phyloP scores from a whole-genome alignment of 2,888 invertebrate genomes.

The Eupithecia dodoneata region DNA sequence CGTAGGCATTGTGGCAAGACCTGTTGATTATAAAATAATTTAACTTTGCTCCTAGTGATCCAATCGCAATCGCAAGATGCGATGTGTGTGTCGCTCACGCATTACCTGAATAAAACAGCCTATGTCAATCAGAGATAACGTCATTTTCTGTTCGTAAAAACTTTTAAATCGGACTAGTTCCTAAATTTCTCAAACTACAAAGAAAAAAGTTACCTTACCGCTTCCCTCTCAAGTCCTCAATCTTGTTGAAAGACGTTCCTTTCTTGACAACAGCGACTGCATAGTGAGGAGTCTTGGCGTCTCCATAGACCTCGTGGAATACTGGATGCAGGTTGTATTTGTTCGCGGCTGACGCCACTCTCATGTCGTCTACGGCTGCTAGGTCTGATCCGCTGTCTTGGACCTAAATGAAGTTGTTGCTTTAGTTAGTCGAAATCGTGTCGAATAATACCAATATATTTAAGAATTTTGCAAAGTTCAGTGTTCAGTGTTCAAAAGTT shows the following conservation, averaged over 20 bases:
- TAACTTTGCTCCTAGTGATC: neutral
- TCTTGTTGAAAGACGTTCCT: slow-evolving; percentile 77
- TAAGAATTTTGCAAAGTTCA: neutral
- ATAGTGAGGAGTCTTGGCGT: slow-evolving; percentile 80
- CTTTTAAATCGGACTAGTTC: no score
- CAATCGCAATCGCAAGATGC: neutral
- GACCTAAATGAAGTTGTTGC: slow-evolving; percentile 62
- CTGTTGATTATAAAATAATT: slow-evolving; percentile 56
- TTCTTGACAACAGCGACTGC: slow-evolving; percentile 88
- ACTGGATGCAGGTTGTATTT: slow-evolving; percentile 86
- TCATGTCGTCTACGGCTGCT: slow-evolving; percentile 86
- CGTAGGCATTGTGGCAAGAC: slow-evolving; percentile 81
- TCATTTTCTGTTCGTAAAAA: no score
- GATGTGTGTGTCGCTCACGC: no score
- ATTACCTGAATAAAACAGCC: no score
- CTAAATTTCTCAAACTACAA: no score
- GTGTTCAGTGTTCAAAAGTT: neutral
- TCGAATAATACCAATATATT: neutral
- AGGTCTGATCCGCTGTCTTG: slow-evolving; percentile 88
- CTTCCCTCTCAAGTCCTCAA: slow-evolving; percentile 86
- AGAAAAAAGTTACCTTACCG: slow-evolving; percentile 65
- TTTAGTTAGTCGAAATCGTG: neutral
- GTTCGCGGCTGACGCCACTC: slow-evolving; percentile 78
- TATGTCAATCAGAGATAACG: no score
- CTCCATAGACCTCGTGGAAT: slow-evolving; percentile 86